phyloP scores from a whole-genome alignment of 2,797 vertebrate genomes.

The Trichosurus vulpecula region DNA sequence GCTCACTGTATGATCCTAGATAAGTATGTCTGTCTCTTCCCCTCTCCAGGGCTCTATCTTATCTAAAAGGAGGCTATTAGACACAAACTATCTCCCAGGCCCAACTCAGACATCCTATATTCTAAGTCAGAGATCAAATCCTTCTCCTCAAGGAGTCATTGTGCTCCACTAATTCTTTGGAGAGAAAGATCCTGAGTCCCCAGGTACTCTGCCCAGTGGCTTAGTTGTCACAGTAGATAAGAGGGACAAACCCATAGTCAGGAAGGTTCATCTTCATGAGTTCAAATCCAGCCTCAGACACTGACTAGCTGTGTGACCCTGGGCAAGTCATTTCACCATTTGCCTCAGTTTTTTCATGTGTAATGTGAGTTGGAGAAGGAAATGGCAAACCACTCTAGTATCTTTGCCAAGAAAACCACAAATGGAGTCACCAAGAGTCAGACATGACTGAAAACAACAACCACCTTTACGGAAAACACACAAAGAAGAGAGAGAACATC shows the following conservation, averaged over 20 bases:
- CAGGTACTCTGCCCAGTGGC: background rate
- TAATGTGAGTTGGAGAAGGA: background rate
- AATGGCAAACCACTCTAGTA: background rate
- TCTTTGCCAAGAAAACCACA: background rate
- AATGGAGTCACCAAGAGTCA: background rate
- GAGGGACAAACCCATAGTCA: background rate
- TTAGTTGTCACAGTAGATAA: background rate
- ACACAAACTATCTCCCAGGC: too few relatives aligned
- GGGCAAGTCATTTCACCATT: background rate
- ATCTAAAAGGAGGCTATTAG: too few relatives aligned
- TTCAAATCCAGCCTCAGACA: background rate
- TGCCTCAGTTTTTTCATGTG: background rate
- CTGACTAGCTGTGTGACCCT: background rate
- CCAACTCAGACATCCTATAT: too few relatives aligned
- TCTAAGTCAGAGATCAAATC: too few relatives aligned
- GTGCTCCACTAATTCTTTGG: background rate
- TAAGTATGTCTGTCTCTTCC: too few relatives aligned
- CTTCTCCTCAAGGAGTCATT: background rate
- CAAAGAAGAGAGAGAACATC: background rate
- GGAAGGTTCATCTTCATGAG: background rate
- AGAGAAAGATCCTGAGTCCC: background rate
- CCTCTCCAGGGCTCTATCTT: too few relatives aligned
- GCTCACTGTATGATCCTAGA: too few relatives aligned
- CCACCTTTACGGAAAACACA: background rate
- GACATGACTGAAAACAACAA: background rate